Evolutionary conservation across 2,113 vertebrate species (phyloP), one percentile per base, ranked within the genome.

Genomic region (Pluvialis apricaria): DNA sequence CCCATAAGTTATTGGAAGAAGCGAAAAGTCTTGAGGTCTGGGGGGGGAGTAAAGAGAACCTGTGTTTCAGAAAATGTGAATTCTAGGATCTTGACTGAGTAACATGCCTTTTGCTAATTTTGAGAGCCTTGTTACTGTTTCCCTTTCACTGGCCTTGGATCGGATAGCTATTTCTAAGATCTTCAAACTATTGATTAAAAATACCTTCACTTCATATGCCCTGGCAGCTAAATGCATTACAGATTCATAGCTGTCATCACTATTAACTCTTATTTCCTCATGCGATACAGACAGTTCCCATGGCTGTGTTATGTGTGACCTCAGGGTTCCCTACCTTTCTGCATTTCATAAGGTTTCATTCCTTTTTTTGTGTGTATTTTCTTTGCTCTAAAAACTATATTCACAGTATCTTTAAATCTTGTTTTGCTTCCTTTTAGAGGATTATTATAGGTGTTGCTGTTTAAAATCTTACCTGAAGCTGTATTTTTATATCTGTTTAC

Each of bases 1-100:
- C 60, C 40, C 9, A 3, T 22, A 42, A n/a, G 7, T 69, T 55
- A 29, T 16, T 61, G 47, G 28, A 73, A 45, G 66, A 26, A 54
- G 24, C 31, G 44, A 62, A 28, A 64, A 20, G 32, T 29, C 18
- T 54, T 58, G 10, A 5, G 0, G 0, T 0, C 9, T 1, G 2
- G 6, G 15, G 8, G 8, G 15, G 15, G 4, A 49, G 6, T 66
- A 31, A 78, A 68, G 47, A 76, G n/a, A 94, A 68, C 18, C 20
- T 32, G 8, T 42, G 26, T 60, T 80, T 69, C 36, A 73, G 47
- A 61, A 66, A 21, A 6, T 40, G 11, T 70, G 25, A 57, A 17
- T 61, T 91, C 76, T 60, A 60, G 44, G 6, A 20, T 87, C 72
- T 55, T 52, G 9, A n/a, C 60, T 69, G n/a, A 73, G 32, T 51